Base-by-base conservation (phyloP, 2,888 invertebrate genomes). In the Willowsia nigromaculata region DNA sequence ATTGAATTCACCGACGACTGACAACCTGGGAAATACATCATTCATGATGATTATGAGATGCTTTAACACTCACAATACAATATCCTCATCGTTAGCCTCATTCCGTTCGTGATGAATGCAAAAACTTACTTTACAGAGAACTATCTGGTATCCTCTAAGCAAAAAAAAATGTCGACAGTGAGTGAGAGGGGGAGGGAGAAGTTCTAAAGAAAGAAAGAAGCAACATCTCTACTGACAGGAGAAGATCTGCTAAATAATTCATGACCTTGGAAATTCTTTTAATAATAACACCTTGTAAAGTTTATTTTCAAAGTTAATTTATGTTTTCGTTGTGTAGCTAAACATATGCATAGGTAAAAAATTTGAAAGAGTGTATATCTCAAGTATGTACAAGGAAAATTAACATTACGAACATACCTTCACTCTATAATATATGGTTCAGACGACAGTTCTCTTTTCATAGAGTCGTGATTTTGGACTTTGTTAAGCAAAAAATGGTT, bases 201-300 rank as follows among this genome's bases (percentile, higher is more conserved):
- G 27, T 30, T 30, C 11, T 47, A 76, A 76, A 50, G 40, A 71
- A 71, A 43, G 11, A 37, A 59, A 7, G 25, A 27, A 50, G 18
- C 47, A 11, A 33, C 40, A 4, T 40, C 68, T 22, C 3, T 15
- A 50, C 27, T 50, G 71, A 71, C 40, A 43, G 25, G 7, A 33
- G n/a, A 68, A 76, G 47, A 76, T 15, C n/a, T 76, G 27, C 27
- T 81, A 81, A 59, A 81, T 62, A 53, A 81, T 81, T 81, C 81
- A 81, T 81, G 81, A 81, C 81, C 81, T 81, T 81, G 81, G 27
- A 81, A 81, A 62, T 25, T n/a, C 13, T 62, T 53, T 37, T 40
- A 37, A 40, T 81, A 81, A 81, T 81, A 81, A 27, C 40, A 62
- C 43, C 81, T 62, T 40, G 80, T 56, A 62, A 76, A 33, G 68